Percentiles rank a stretch among this genome's conserved stretches.
Conservation (phyloP, 2,888 invertebrate genomes). For the Drosophila nr. fundita region DNA sequence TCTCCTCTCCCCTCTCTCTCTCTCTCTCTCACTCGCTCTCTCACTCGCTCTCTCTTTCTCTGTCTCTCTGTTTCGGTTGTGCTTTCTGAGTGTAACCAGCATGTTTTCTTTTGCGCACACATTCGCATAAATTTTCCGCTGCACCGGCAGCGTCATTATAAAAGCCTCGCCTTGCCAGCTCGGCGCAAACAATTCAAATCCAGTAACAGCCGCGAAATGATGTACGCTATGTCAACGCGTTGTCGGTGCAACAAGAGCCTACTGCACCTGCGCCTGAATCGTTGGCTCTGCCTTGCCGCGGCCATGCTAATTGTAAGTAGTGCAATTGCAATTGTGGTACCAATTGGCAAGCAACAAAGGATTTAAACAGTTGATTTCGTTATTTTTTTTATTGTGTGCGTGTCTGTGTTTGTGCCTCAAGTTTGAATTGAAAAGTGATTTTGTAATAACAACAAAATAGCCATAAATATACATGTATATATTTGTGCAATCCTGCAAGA, state of each 20-base stretch:
- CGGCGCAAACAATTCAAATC: constrained; percentile 83
- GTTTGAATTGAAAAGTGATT: constrained; percentile 2
- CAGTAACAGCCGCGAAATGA: constrained; percentile 83
- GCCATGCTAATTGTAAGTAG: constrained; percentile 83
- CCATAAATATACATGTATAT: neutral
- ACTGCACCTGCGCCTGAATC: constrained; percentile 45
- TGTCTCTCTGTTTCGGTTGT: constrained; percentile 1
- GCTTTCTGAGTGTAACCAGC: constrained; percentile 27
- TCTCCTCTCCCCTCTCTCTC: neutral
- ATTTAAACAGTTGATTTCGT: constrained; percentile 11
- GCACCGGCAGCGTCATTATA: constrained; percentile 80
- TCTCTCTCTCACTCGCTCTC: neutral
- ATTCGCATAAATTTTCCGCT: constrained; percentile 80
- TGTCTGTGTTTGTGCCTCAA: constrained; percentile 18
- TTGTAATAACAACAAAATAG: neutral
- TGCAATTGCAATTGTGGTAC: constrained; percentile 14
- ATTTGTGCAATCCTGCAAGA: neutral
- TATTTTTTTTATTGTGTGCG: constrained; percentile 12
- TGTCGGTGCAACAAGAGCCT: constrained; percentile 36
- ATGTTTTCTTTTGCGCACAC: constrained; percentile 61
- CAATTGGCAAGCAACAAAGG: constrained; percentile 14
- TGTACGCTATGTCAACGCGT: constrained; percentile 72
- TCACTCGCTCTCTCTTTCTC: constrained; percentile 3
- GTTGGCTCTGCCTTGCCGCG: constrained; percentile 55
- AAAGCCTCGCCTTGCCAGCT: constrained; percentile 81